Base-by-base conservation (phyloP, 2,797 vertebrate species). In the Syngnathus rostellatus region DNA sequence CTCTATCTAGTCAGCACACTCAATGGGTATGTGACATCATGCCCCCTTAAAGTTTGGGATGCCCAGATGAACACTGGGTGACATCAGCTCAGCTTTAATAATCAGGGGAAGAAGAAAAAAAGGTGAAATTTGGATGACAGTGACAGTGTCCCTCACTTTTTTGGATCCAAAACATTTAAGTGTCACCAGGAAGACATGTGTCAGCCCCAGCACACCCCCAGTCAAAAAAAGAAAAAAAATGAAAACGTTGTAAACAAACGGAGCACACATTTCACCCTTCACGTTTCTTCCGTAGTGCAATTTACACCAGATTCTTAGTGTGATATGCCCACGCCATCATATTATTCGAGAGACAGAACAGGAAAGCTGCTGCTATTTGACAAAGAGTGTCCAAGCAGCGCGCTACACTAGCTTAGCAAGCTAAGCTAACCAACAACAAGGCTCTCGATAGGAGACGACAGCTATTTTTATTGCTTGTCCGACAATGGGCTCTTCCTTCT, bases 341-440 rank as follows among this genome's bases (percentile, higher is more conserved):
- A 38, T 6, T 58, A 17, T 37, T 58, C 38, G 23, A 23, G 23
- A 12, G 40, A 23, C 43, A 43, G 16, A 46, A 48, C 70, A 25
- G 64, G 75, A 64, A 65, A 66, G 67, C 73, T 67, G 71, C 77
- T 67, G 75, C 70, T 48, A 46, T 75, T 77, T 79, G 85, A 68
- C 72, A 63, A 68, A 62, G 41, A 62, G 41, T 62, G 9, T 1
- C 41, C 38, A 60, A 60, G 39, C 58, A 21, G 58, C 74, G 70
- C 46, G 46, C 62, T 63, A 76, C 64, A 75, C 72, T 76, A 40
- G 69, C 72, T 75, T 87, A 87, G 85, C 87, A 79, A 79, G 87
- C 82, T 88, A 85, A 69, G 76, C 79, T 88, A 82, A 60, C 77
- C 66, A 71, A 76, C 81, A 85, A 79, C 78, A 83, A 8, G 51